Conservation (phyloP, 37 sponge, comb jelly and placozoan species). For the Amphimedon queenslandica region DNA sequence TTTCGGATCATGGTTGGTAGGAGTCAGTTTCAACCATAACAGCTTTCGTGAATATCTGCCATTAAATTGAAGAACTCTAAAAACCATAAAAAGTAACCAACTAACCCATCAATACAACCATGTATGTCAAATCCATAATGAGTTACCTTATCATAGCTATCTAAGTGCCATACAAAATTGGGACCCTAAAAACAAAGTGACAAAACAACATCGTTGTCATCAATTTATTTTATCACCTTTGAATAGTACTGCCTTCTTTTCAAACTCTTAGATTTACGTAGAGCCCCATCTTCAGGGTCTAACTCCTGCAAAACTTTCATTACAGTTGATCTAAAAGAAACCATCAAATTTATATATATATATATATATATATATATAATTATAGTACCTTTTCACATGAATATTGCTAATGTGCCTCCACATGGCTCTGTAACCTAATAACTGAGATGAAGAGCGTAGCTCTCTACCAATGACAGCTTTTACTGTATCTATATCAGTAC, state of each 20-base stretch:
- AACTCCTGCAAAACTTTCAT: conserved; percentile 13
- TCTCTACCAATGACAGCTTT: not conserved
- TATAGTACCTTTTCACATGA: not conserved
- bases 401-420: conserved; percentile 3
- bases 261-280: not conserved
- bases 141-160: conserved; percentile 19
- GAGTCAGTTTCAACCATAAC: conserved; percentile 1
- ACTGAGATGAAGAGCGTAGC: not conserved
- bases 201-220: not conserved
- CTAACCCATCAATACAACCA: conserved; percentile 20
- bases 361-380: too few relatives aligned
- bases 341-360: too few relatives aligned
- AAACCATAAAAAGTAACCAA: not conserved
- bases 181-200: conserved; percentile 12
- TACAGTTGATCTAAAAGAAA: conserved; percentile 18
- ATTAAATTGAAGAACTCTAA: not conserved
- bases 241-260: conserved; percentile 13
- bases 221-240: conserved; percentile 9
- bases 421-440: conserved; percentile 18
- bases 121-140: conserved; percentile 13
- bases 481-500: not conserved
- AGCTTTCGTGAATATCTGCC: not conserved
- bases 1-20: conserved; percentile 39
- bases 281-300: conserved; percentile 27
- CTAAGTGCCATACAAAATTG: conserved; percentile 17